Percentiles rank a stretch among this genome's conserved stretches.
Evolutionary conservation across 2,113 vertebrate species (phyloP).

Genomic region (Dascyllus trimaculatus): DNA sequence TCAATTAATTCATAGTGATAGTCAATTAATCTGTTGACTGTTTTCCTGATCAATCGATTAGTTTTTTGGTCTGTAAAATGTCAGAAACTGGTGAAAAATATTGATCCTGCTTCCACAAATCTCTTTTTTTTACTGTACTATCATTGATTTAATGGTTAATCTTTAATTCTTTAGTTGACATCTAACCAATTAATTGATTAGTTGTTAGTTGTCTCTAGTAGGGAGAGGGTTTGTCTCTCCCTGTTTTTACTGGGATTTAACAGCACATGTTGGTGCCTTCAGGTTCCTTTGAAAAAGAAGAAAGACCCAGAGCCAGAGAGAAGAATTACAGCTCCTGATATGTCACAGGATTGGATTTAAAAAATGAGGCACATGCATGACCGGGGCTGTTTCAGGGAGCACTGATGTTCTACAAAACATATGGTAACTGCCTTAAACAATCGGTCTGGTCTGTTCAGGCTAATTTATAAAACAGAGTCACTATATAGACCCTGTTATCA

Average conservation of each 20-base stretch:
- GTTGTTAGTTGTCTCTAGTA: too few relatives aligned
- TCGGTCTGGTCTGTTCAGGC: background rate
- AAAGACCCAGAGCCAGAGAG: background rate
- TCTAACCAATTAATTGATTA: too few relatives aligned
- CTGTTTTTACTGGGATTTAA: background rate
- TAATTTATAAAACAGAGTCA: background rate
- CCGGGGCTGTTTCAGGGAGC: background rate
- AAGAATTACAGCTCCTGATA: background rate
- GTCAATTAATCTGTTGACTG: too few relatives aligned
- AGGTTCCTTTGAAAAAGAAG: background rate
- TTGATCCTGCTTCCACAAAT: too few relatives aligned
- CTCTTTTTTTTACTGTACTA: too few relatives aligned
- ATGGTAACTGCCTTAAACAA: background rate
- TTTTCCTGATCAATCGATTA: too few relatives aligned
- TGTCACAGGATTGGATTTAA: conserved; percentile 9
- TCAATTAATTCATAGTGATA: too few relatives aligned
- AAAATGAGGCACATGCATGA: background rate
- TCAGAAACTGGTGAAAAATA: too few relatives aligned
- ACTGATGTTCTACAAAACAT: background rate
- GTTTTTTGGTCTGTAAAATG: too few relatives aligned
- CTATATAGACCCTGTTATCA: background rate
- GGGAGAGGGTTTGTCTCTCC: too few relatives aligned
- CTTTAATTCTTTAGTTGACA: too few relatives aligned
- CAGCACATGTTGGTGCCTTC: background rate
- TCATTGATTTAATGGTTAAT: too few relatives aligned